phyloP scores from a whole-genome alignment of 2,797 vertebrate genomes.

The Trachops cirrhosus region DNA sequence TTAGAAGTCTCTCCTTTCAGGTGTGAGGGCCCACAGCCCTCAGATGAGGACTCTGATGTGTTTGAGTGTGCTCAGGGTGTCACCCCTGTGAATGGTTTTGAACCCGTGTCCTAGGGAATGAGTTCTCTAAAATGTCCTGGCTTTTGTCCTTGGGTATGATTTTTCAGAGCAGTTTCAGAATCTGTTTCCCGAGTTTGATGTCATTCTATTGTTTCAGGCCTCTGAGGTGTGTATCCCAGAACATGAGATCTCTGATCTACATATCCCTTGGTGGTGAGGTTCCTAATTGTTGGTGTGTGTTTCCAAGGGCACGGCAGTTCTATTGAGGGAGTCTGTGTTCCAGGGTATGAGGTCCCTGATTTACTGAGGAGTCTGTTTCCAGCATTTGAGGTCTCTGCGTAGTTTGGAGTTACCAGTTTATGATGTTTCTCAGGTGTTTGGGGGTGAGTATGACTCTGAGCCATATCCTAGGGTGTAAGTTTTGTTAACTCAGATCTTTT shows the following conservation, averaged over 20 bases:
- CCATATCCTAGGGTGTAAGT: not conserved
- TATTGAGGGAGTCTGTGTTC: not conserved
- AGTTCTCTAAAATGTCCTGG: not conserved
- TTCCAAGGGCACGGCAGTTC: not conserved
- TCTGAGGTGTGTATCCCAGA: not conserved
- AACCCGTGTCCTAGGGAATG: not conserved
- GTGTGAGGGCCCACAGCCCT: not conserved
- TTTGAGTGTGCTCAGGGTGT: not conserved
- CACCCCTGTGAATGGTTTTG: not conserved
- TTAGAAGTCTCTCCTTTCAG: not conserved
- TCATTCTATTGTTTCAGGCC: not conserved
- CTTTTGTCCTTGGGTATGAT: not conserved
- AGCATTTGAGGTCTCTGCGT: not conserved
- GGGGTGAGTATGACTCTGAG: not conserved
- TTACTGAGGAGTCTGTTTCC: not conserved
- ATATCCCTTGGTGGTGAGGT: not conserved
- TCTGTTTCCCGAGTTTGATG: not conserved
- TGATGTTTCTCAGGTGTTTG: not conserved
- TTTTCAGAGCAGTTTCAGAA: constrained; percentile 22
- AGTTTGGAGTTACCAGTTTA: not conserved
- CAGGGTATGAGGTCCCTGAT: not conserved
- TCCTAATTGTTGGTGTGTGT: not conserved
- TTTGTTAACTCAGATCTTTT: not conserved
- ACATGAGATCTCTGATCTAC: not conserved
- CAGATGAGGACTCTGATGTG: not conserved